These are phyloP conservation scores for Bombus confusus DNA, from an alignment of 1,140 invertebrate species.

Conservation along the genomic window DNA sequence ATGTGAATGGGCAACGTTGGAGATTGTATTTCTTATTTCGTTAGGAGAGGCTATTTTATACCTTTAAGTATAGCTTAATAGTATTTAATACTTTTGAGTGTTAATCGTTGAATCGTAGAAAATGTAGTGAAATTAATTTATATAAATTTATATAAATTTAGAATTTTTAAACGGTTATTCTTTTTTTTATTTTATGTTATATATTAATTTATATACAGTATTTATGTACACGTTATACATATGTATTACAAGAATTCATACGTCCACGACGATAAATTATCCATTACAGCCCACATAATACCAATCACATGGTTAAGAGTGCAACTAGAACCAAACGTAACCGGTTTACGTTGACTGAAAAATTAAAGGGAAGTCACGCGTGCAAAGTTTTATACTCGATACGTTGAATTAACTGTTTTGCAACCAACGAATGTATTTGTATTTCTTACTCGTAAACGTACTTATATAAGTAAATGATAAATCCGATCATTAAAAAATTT, in stretches of 20 bases:
- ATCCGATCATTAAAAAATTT: neutral
- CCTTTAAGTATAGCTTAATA: neutral
- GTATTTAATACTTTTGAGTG: neutral
- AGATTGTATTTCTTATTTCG: neutral
- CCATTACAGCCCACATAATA: slow-evolving; percentile 1
- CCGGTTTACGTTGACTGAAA: neutral
- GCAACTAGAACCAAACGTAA: slow-evolving; percentile 6
- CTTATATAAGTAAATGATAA: neutral
- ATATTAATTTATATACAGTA: neutral
- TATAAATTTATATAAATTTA: too few relatives aligned
- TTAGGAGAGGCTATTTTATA: neutral
- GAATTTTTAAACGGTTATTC: too few relatives aligned
- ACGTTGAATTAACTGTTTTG: neutral
- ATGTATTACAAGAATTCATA: neutral
- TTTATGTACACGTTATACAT: too few relatives aligned
- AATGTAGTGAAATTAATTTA: neutral
- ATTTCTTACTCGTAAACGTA: neutral
- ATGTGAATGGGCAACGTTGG: neutral
- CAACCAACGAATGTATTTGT: neutral
- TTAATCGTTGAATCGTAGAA: neutral
- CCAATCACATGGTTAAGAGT: neutral
- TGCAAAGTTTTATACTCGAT: neutral
- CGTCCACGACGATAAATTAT: neutral
- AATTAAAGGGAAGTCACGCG: slow-evolving; percentile 6
- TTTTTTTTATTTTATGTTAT: neutral